Base-by-base conservation (phyloP, 2,113 vertebrate species). In the Haemorhous mexicanus region DNA sequence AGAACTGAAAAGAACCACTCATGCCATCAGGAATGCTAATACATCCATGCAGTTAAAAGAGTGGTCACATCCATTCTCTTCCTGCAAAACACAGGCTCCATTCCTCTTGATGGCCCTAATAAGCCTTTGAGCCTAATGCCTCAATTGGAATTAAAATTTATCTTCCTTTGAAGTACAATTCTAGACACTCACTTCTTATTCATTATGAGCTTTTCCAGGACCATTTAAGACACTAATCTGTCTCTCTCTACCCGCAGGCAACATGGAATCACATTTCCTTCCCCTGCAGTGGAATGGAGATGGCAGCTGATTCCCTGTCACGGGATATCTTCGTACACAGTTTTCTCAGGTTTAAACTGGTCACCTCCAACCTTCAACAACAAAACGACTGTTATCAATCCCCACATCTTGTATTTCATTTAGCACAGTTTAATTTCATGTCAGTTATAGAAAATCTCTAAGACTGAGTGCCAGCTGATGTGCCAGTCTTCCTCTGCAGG, bases 131-230 rank as follows among this genome's bases (percentile, higher is more conserved):
- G 41, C 41, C 41, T 43, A 43, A 81, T 84, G 73, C 39, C 81
- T 96, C 91, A 91, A 90, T 4, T 84, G 89, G 90, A 86, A 92
- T 96, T 93, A 90, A 55, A 92, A 93, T 97, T 95, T 93, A 97
- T 95, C 96, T 96, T 92, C 80, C 86, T 96, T 94, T 93, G 93
- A 96, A 95, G 94, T 78, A 90, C 89, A 90, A 75, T 90, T 95
- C 95, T 95, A 93, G 76, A 89, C 56, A 52, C 73, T 94, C 93
- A 56, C 83, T 94, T 80, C 82, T 95, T 88, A 93, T 93, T 97
- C 96, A 96, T 96, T 94, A 96, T 77, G 90, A 92, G 96, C 91
- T 68, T 96, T 95, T 70, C 92, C 95, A 96, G 93, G 79, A 90
- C 89, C 90, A 59, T 92, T 96, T 93, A 95, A 84, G 55, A 92